Evolutionary conservation across 2,113 vertebrate species (phyloP).

Genomic region (Sapayoa aenigma): DNA sequence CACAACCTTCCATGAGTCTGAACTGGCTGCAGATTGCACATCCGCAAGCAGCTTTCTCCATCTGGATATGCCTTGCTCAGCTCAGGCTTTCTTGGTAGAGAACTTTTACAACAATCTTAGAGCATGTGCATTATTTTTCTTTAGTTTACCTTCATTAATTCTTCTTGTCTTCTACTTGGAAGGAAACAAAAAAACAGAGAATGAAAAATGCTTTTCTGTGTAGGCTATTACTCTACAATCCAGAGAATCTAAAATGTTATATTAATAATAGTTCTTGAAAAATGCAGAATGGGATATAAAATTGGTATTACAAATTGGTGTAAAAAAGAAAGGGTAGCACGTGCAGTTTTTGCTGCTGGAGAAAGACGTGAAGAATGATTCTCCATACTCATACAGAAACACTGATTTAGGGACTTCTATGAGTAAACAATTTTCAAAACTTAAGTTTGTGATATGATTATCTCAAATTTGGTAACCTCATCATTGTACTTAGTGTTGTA

Average conservation of each 20-base stretch:
- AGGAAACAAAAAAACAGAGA: background rate
- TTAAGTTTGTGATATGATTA: background rate
- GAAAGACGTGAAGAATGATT: background rate
- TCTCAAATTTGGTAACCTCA: background rate
- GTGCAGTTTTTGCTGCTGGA: background rate
- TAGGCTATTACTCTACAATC: background rate
- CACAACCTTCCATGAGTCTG: background rate
- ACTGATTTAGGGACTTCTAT: background rate
- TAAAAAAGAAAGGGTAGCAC: background rate
- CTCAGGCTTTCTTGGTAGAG: rapidly evolving
- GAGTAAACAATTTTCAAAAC: background rate
- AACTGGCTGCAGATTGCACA: background rate
- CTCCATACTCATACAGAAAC: background rate
- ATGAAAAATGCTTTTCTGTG: background rate
- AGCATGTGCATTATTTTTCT: background rate
- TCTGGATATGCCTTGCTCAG: background rate
- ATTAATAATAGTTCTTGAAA: background rate
- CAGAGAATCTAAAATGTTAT: background rate
- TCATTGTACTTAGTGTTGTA: background rate
- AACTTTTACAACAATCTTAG: background rate
- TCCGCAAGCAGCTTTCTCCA: background rate
- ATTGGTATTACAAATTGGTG: background rate
- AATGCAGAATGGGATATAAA: background rate
- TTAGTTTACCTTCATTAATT: background rate
- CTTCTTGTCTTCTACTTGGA: background rate